These are phyloP conservation scores for Sipha maydis DNA, from an alignment of 2,888 invertebrate genomes.

Conservation along the genomic window DNA sequence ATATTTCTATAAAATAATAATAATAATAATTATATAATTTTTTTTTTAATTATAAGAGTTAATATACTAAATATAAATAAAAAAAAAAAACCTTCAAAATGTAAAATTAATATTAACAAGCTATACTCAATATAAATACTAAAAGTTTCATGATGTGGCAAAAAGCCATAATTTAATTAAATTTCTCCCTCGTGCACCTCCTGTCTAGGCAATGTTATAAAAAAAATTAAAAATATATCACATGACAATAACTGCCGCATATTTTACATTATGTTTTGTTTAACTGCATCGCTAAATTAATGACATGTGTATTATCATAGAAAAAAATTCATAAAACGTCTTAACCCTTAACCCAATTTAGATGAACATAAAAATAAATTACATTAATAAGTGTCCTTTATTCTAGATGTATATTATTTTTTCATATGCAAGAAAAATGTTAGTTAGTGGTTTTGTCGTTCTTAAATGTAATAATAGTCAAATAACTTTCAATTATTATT, in stretches of 20 bases:
- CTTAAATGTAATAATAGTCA: too few species aligned
- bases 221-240: conserved; percentile 18
- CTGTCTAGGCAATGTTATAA: neutral
- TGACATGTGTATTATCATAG: conserved; percentile 15
- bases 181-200: neutral
- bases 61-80: too few species aligned
- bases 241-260: conserved; percentile 2
- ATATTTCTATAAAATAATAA: too few species aligned
- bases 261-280: conserved; percentile 21
- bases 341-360: conserved; percentile 14
- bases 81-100: neutral
- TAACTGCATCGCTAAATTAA: conserved; percentile 17
- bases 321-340: neutral
- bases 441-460: too few species aligned
- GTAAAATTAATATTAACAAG: neutral
- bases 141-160: neutral
- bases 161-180: neutral
- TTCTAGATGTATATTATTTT: too few species aligned
- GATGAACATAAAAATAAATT: neutral
- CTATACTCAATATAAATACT: neutral
- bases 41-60: too few species aligned
- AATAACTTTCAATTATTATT: too few species aligned
- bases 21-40: too few species aligned
- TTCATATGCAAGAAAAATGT: too few species aligned
- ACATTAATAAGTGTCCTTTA: too few species aligned